Percentiles rank a stretch among this genome's conserved stretches.
These are phyloP conservation scores for Philaenus spumarius DNA, from an alignment of 1,140 invertebrate species.

Conservation along the genomic window DNA sequence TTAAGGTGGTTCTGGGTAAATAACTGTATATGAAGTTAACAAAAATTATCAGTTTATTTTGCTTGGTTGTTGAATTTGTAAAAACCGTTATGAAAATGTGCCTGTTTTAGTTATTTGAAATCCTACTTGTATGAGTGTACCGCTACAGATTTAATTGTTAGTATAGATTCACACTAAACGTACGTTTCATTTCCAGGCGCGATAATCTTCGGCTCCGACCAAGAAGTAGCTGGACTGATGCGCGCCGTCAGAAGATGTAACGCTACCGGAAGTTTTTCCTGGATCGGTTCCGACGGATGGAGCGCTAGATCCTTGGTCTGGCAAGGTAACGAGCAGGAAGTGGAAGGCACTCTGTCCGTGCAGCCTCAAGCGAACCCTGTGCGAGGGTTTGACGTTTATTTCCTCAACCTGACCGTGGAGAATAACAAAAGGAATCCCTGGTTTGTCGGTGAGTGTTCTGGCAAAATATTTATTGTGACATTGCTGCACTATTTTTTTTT, in stretches of 20 bases:
- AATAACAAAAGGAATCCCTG: conserved; percentile 87
- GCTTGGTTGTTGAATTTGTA: too few species aligned
- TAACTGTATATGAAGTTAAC: too few species aligned
- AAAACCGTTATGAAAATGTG: too few species aligned
- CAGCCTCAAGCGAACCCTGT: conserved; percentile 86
- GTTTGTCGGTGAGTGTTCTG: conserved; percentile 81
- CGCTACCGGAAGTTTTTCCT: conserved; percentile 84
- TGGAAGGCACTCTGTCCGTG: conserved; percentile 85
- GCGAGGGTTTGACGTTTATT: conserved; percentile 81
- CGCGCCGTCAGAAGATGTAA: conserved; percentile 75
- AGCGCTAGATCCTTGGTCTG: conserved; percentile 79
- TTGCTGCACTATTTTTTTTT: too few species aligned
- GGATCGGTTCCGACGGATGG: conserved; percentile 95
- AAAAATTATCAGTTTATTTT: too few species aligned
- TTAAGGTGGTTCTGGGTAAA: too few species aligned
- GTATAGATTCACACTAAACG: too few species aligned
- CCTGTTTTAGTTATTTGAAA: too few species aligned
- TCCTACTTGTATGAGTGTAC: too few species aligned
- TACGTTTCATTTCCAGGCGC: conserved; percentile 66
- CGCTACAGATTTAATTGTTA: too few species aligned
- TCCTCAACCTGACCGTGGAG: conserved; percentile 73
- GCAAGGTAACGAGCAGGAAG: conserved; percentile 79
- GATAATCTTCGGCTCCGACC: conserved; percentile 93
- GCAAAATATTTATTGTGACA: too few species aligned
- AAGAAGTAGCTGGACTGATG: conserved; percentile 94